These are phyloP conservation scores for Sinodicranocentrus sp. DNA, from an alignment of 2,888 invertebrate species.

Conservation along the genomic window DNA sequence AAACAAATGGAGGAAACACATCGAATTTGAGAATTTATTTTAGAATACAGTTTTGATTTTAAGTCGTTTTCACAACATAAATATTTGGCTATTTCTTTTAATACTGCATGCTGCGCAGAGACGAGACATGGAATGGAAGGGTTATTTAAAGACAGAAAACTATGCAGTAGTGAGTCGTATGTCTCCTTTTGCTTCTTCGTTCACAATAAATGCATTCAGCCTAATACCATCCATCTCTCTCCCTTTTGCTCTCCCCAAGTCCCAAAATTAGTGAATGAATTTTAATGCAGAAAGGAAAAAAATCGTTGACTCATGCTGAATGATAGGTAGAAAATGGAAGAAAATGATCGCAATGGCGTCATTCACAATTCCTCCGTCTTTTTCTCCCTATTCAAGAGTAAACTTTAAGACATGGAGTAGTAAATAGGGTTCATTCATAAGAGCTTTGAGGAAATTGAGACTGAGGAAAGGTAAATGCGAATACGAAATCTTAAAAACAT, in stretches of 20 bases:
- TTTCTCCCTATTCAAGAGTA: constrained; percentile 17
- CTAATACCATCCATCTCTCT: neutral
- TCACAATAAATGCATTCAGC: constrained; percentile 22
- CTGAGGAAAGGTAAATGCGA: neutral
- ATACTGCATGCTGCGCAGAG: no score
- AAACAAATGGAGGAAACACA: no score
- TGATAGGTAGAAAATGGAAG: constrained; percentile 73
- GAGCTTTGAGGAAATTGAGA: neutral
- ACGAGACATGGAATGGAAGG: no score
- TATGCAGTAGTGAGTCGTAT: no score
- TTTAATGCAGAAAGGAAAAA: constrained; percentile 50
- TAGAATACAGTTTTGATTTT: no score
- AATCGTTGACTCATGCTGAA: constrained; percentile 75
- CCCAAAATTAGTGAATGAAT: constrained; percentile 52
- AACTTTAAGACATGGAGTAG: neutral
- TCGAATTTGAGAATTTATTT: no score
- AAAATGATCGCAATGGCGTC: constrained; percentile 75
- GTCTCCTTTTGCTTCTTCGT: no score
- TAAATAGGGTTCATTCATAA: neutral
- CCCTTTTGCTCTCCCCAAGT: neutral
- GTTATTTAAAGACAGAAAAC: no score
- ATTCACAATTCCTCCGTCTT: constrained; percentile 71
- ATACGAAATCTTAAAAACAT: no score
- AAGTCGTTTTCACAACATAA: no score
- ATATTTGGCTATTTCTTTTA: no score